Conservation (phyloP, 2,888 invertebrate genomes). For the Carabus problematicus region DNA sequence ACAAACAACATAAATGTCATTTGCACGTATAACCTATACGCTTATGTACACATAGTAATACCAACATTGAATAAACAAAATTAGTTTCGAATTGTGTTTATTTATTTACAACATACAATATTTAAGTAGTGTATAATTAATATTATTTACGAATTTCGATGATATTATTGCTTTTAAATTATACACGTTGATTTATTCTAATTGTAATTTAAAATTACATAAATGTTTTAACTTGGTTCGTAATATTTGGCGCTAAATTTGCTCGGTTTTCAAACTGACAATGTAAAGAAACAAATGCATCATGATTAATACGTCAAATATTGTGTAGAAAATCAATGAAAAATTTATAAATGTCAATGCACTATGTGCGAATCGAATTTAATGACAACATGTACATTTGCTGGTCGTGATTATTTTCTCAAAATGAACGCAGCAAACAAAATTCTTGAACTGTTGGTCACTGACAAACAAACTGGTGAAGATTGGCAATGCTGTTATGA, state of each 20-base stretch:
- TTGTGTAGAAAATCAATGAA: slow-evolving; percentile 10
- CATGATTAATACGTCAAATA: not conserved
- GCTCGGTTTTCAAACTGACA: not conserved
- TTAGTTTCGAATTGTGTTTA: not conserved
- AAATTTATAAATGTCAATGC: slow-evolving; percentile 34
- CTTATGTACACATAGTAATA: slow-evolving; percentile 5
- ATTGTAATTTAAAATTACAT: no score
- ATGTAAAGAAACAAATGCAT: slow-evolving; percentile 5
- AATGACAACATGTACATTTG: slow-evolving; percentile 60
- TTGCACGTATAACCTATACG: slow-evolving; percentile 12
- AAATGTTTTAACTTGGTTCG: not conserved
- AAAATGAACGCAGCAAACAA: slow-evolving; percentile 59
- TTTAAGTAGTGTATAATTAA: not conserved
- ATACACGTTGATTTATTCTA: no score
- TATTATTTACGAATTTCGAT: no score
- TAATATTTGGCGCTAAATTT: not conserved
- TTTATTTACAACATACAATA: not conserved
- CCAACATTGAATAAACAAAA: not conserved
- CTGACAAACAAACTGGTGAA: slow-evolving; percentile 63
- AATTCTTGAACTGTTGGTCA: slow-evolving; percentile 60
- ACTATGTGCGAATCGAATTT: slow-evolving; percentile 57
- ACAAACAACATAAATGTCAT: slow-evolving; percentile 16
- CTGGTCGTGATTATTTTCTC: slow-evolving; percentile 60
- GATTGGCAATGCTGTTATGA: slow-evolving; percentile 65
- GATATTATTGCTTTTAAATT: no score